A percentile compares a stretch with the other conserved stretches of the same genome.
Conservation (phyloP, 2,113 vertebrate species). For the Nannobrachium achirus region DNA sequence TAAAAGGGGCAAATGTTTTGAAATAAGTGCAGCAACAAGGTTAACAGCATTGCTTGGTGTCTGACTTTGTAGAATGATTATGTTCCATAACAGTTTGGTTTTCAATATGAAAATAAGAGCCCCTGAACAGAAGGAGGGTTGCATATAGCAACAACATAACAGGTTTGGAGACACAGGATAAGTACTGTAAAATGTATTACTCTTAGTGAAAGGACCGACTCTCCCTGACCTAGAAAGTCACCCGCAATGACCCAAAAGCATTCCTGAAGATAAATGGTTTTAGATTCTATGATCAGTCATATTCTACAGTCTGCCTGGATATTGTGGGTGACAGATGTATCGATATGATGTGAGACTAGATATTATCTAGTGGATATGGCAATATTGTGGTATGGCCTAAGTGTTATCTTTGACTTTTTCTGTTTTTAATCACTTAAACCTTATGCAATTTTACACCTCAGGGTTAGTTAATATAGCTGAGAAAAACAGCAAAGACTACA, state of each 20-base stretch:
- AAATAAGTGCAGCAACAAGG: slow-evolving; percentile 47
- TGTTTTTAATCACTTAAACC: too few species aligned
- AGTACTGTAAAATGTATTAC: slow-evolving; percentile 61
- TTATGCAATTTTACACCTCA: too few species aligned
- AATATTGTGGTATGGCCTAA: too few species aligned
- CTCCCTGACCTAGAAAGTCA: slow-evolving; percentile 70
- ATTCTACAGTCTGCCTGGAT: too few species aligned
- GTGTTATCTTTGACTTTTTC: too few species aligned
- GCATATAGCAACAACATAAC: slow-evolving; percentile 68
- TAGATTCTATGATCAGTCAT: slow-evolving; percentile 42
- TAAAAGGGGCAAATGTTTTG: background rate
- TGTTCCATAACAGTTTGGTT: slow-evolving; percentile 61
- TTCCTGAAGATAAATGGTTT: slow-evolving; percentile 43
- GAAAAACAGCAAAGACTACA: too few species aligned
- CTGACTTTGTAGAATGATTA: slow-evolving; percentile 56
- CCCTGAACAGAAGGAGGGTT: slow-evolving; percentile 63
- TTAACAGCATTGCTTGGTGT: slow-evolving; percentile 52
- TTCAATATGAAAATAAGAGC: slow-evolving; percentile 54
- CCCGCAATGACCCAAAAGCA: slow-evolving; percentile 23
- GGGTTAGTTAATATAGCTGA: too few species aligned
- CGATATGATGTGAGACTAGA: slow-evolving; percentile 19
- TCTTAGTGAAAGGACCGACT: slow-evolving; percentile 69
- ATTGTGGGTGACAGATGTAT: slow-evolving; percentile 47
- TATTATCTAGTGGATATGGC: too few species aligned
- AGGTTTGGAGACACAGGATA: slow-evolving; percentile 70